These are phyloP conservation scores for Prietella phreatophila DNA, from an alignment of 2,113 vertebrate genomes.

Conservation along the genomic window DNA sequence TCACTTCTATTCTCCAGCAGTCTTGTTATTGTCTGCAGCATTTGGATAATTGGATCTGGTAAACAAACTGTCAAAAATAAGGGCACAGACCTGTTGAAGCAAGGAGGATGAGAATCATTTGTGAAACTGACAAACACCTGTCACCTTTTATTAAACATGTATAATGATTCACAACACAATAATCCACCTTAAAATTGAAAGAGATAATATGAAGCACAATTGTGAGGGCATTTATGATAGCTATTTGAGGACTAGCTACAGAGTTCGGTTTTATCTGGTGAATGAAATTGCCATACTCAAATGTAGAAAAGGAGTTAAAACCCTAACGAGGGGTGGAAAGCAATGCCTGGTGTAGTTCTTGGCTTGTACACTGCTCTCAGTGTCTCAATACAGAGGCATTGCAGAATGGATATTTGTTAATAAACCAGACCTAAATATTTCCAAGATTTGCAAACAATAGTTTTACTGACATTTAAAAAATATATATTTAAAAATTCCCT, in stretches of 20 bases:
- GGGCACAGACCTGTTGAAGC: not conserved
- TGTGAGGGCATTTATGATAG: not conserved
- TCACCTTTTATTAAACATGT: not conserved
- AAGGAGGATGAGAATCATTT: not conserved
- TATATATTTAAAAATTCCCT: not conserved
- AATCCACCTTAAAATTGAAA: not conserved
- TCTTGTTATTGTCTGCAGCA: conserved; percentile 80
- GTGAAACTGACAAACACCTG: conserved; percentile 9
- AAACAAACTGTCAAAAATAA: conserved; percentile 41
- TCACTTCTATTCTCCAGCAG: conserved; percentile 74
- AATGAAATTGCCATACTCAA: not conserved
- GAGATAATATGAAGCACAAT: not conserved
- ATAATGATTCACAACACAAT: not conserved
- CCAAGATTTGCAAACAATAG: not conserved
- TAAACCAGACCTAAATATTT: not conserved
- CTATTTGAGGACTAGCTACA: not conserved
- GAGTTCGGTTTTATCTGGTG: not conserved
- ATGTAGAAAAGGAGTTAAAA: not conserved
- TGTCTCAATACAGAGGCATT: not conserved
- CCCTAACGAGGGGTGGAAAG: not conserved
- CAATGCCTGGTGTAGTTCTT: not conserved
- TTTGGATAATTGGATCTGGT: conserved; percentile 81
- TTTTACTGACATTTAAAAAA: not conserved
- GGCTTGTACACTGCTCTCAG: not conserved
- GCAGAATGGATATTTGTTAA: not conserved